Conservation (phyloP, 2,888 invertebrate genomes). For the Chesias legatella region DNA sequence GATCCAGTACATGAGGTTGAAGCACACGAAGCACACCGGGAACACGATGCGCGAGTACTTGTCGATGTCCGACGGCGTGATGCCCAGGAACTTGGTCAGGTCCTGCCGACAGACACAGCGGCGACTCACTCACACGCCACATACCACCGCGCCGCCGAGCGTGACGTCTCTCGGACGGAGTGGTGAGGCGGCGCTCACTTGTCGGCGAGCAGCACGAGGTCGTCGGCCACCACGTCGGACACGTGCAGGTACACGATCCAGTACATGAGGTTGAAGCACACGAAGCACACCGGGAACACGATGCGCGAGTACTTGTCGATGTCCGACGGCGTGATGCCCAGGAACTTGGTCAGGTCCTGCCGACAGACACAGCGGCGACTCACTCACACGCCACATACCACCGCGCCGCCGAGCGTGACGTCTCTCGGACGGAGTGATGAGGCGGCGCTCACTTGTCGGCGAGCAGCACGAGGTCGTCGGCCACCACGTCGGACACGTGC, state of each 20-base stretch:
- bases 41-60: conserved; percentile 98
- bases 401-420: not conserved
- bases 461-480: conserved; percentile 91
- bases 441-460: conserved; percentile 54
- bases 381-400: not conserved
- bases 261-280: conserved; percentile 98
- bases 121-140: not conserved
- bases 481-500: conserved; percentile 95
- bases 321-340: conserved; percentile 95
- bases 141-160: too few relatives aligned
- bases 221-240: conserved; percentile 94
- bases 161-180: not conserved
- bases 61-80: conserved; percentile 97
- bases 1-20: conserved; percentile 98
- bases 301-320: conserved; percentile 99
- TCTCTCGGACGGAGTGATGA: not conserved
- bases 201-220: conserved; percentile 87
- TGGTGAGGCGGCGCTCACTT: conserved; percentile 26
- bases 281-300: conserved; percentile 97
- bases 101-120: conserved; percentile 67
- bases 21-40: conserved; percentile 97
- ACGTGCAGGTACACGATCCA: conserved; percentile 97
- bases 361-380: conserved; percentile 3
- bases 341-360: conserved; percentile 90
- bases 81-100: conserved; percentile 91